phyloP scores from a whole-genome alignment of 2,888 invertebrate species.

The Chamaedrilus cognettii region DNA sequence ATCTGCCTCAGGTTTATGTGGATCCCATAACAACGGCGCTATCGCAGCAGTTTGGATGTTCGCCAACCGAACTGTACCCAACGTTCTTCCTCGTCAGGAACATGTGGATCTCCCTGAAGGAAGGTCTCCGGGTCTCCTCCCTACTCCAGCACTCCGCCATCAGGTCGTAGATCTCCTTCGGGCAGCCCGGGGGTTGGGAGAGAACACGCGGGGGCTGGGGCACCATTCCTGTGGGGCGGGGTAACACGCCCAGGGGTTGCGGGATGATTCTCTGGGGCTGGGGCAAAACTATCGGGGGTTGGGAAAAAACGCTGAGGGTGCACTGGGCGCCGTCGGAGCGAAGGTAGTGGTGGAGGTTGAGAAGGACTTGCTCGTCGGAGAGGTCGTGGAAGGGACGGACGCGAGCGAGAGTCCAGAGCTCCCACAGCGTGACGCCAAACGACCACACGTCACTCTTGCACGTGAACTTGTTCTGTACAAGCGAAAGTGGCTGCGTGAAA shows the following conservation, averaged over 20 bases:
- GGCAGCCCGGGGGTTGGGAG: background rate
- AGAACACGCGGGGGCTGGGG: too few species aligned
- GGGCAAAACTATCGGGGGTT: too few species aligned
- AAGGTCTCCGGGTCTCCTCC: background rate
- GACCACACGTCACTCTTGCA: constrained; percentile 89
- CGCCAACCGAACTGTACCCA: background rate
- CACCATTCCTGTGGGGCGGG: too few species aligned
- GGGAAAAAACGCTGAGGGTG: too few species aligned
- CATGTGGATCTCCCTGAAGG: constrained; percentile 3
- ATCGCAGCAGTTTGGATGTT: constrained; percentile 2
- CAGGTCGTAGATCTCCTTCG: constrained; percentile 9
- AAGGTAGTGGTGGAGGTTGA: background rate
- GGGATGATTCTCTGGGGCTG: too few species aligned
- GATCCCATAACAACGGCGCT: too few species aligned
- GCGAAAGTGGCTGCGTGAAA: too few species aligned
- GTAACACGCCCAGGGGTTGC: too few species aligned
- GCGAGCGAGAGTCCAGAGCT: constrained; percentile 77
- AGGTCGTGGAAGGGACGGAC: constrained; percentile 77
- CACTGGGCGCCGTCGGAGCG: background rate
- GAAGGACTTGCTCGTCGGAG: constrained; percentile 65
- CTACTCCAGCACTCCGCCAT: constrained; percentile 10
- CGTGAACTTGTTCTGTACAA: constrained; percentile 76
- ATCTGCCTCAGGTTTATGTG: too few species aligned
- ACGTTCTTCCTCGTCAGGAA: background rate
- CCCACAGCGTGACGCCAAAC: constrained; percentile 85